Evolutionary conservation across 2,113 vertebrate genomes (phyloP).

Genomic region (Melanostigma gelatinosum): DNA sequence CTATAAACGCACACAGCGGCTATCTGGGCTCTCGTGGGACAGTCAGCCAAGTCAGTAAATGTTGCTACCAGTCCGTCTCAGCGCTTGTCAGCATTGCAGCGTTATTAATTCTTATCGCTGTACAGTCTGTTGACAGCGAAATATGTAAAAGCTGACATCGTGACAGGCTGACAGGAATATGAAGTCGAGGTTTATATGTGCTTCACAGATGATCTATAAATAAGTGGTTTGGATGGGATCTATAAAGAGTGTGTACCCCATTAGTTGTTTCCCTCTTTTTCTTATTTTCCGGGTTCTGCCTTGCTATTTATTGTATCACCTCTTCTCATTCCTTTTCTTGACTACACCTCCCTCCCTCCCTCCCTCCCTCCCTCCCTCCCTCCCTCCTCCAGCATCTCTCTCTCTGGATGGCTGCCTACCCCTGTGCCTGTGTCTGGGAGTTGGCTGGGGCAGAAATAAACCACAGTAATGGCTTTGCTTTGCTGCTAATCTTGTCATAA

Average conservation of each 20-base stretch:
- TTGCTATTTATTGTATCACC: conserved; percentile 28
- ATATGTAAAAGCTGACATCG: conserved; percentile 63
- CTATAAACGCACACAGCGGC: conserved; percentile 16
- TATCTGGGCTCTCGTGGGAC: conserved; percentile 48
- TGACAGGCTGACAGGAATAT: conserved; percentile 67
- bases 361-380: conserved; percentile 8
- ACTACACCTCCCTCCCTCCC: conserved; percentile 24
- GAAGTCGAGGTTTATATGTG: conserved; percentile 51
- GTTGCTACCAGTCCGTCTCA: conserved; percentile 47
- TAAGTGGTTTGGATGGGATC: conserved; percentile 59
- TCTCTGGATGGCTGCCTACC: conserved; percentile 58
- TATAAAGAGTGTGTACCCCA: conserved; percentile 62
- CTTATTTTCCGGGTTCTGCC: conserved; percentile 33
- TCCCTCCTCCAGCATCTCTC: conserved; percentile 23
- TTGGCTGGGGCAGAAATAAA: conserved; percentile 78
- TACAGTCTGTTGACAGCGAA: conserved; percentile 61
- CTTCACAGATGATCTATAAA: conserved; percentile 70
- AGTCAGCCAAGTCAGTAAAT: conserved; percentile 30
- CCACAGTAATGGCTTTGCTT: conserved; percentile 79
- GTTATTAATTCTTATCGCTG: conserved; percentile 57
- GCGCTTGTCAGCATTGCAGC: conserved; percentile 62
- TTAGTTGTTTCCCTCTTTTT: conserved; percentile 51
- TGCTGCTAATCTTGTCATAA: conserved; percentile 82
- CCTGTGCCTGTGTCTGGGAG: conserved; percentile 64
- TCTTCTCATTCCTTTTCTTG: conserved; percentile 17